Conservation (phyloP, 2,113 vertebrate genomes). For the Bambusicola thoracicus region DNA sequence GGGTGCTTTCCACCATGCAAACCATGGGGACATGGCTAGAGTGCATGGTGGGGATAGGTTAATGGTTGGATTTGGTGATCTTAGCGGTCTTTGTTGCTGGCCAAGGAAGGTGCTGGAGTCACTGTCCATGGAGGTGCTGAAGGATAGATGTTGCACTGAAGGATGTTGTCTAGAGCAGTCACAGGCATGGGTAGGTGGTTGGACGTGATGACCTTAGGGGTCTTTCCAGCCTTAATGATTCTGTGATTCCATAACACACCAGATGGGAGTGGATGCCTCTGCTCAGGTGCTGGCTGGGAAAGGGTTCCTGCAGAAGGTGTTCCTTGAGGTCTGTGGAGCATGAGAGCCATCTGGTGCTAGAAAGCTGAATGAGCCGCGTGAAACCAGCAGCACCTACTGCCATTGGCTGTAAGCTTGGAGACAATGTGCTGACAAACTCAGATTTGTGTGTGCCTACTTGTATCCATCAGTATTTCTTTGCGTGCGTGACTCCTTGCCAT, state of each 20-base stretch:
- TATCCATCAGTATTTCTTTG: neutral
- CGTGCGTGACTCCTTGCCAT: neutral
- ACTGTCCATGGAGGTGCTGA: too few relatives aligned
- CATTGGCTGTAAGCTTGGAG: neutral
- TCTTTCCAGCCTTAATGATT: too few relatives aligned
- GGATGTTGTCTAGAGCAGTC: too few relatives aligned
- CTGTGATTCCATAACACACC: neutral
- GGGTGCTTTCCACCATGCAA: too few relatives aligned
- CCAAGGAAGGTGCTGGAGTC: too few relatives aligned
- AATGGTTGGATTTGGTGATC: too few relatives aligned
- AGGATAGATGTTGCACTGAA: too few relatives aligned
- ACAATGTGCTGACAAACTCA: neutral
- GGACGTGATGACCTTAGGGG: too few relatives aligned
- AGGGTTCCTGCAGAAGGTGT: neutral
- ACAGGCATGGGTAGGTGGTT: too few relatives aligned
- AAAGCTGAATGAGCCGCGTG: neutral
- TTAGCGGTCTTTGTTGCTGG: too few relatives aligned
- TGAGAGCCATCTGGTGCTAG: slow-evolving; percentile 32
- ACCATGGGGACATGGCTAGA: too few relatives aligned
- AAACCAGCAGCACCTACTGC: rapidly evolving
- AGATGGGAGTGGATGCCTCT: neutral
- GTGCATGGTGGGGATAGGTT: too few relatives aligned
- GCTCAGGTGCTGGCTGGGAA: neutral
- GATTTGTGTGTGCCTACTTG: neutral
- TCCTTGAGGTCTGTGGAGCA: neutral